A percentile compares a stretch with the other conserved stretches of the same genome.
Evolutionary conservation across 2,888 invertebrate genomes (phyloP).

Genomic region (Nomada ferruginata): DNA sequence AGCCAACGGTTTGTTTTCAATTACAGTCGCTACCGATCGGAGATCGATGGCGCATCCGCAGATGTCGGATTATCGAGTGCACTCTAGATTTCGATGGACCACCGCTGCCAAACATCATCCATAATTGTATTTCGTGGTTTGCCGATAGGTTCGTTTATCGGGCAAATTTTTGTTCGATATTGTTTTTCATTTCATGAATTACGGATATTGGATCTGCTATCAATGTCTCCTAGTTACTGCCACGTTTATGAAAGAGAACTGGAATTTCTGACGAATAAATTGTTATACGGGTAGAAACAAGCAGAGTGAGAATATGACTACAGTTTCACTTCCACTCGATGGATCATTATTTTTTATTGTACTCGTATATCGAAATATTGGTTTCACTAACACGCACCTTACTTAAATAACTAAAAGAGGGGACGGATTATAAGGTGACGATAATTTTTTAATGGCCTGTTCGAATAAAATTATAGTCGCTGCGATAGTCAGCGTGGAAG

Average conservation of each 20-base stretch:
- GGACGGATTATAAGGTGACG: neutral
- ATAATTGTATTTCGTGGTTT: neutral
- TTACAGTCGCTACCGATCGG: slow-evolving; percentile 18
- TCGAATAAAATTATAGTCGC: neutral
- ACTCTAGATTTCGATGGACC: neutral
- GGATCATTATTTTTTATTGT: too few species aligned
- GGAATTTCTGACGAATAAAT: too few species aligned
- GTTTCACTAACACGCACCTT: too few species aligned
- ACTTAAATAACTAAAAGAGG: too few species aligned
- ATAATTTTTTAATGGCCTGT: neutral
- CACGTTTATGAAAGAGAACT: too few species aligned
- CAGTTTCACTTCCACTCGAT: too few species aligned
- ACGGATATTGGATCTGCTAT: too few species aligned
- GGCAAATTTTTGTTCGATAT: neutral
- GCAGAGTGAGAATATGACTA: too few species aligned
- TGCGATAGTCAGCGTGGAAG: neutral
- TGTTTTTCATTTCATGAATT: neutral
- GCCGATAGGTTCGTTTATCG: too few species aligned
- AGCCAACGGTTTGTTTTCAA: slow-evolving; percentile 34
- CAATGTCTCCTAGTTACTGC: too few species aligned
- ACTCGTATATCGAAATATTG: too few species aligned
- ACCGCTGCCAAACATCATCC: neutral
- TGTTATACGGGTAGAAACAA: too few species aligned
- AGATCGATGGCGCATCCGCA: neutral
- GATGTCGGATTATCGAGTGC: neutral